phyloP scores from a whole-genome alignment of 2,888 invertebrate species.

The Lymantria monacha region DNA sequence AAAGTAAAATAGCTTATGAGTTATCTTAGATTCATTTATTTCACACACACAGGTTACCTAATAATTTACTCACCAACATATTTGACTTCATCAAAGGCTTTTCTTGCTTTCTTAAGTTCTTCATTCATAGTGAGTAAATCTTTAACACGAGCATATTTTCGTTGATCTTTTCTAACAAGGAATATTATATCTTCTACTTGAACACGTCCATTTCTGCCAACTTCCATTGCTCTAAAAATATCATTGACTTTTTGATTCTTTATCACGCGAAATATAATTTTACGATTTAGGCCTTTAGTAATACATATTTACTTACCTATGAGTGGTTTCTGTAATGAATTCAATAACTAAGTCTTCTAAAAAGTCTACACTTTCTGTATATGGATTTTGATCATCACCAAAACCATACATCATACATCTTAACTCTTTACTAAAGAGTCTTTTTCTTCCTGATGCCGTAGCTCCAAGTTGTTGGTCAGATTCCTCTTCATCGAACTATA shows the following conservation, averaged over 20 bases:
- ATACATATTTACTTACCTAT: slow-evolving; percentile 15
- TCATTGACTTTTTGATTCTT: not conserved
- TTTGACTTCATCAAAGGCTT: slow-evolving; percentile 99
- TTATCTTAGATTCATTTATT: not conserved
- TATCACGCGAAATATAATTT: not conserved
- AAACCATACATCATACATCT: slow-evolving; percentile 99
- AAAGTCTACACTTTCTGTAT: slow-evolving; percentile 98
- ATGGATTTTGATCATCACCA: slow-evolving; percentile 99
- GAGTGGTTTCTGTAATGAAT: slow-evolving; percentile 96
- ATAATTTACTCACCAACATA: slow-evolving; percentile 88
- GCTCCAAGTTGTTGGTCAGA: slow-evolving; percentile 86
- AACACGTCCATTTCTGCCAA: slow-evolving; percentile 97
- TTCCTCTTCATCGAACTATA: slow-evolving; percentile 86
- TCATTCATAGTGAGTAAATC: slow-evolving; percentile 99
- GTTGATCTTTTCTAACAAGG: slow-evolving; percentile 95
- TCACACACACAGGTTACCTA: not conserved
- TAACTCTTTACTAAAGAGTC: slow-evolving; percentile 94
- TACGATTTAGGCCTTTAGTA: not conserved
- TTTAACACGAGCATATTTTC: slow-evolving; percentile 98
- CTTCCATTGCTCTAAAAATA: slow-evolving; percentile 93
- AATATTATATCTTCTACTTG: slow-evolving; percentile 99
- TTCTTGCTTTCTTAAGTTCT: slow-evolving; percentile 98
- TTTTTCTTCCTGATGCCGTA: slow-evolving; percentile 88
- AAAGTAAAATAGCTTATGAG: not conserved
- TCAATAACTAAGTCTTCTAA: slow-evolving; percentile 98